Evolutionary conservation across 2,888 invertebrate genomes (phyloP).

Genomic region (Teinopalpus imperialis): DNA sequence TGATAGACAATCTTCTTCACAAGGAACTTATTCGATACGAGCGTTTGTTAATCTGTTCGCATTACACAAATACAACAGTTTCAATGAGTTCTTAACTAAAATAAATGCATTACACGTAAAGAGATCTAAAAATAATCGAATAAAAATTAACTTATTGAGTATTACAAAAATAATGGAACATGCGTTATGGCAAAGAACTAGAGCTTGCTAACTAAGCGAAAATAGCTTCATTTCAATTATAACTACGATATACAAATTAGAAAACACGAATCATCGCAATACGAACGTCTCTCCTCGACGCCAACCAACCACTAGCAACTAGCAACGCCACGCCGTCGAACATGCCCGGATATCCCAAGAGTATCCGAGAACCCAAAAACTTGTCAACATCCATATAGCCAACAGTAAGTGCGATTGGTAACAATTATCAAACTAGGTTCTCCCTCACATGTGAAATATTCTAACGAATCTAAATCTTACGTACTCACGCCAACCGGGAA

Average conservation of each 20-base stretch:
- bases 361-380: slow-evolving; percentile 25
- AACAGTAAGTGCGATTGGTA: slow-evolving; percentile 77
- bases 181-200: slow-evolving; percentile 82
- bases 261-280: slow-evolving; percentile 31
- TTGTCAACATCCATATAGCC: slow-evolving; percentile 29
- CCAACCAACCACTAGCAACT: background rate
- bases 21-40: slow-evolving; percentile 61
- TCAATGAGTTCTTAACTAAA: slow-evolving; percentile 56
- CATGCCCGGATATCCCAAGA: slow-evolving; percentile 13
- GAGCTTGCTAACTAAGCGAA: slow-evolving; percentile 77
- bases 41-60: slow-evolving; percentile 46
- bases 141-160: slow-evolving; percentile 77
- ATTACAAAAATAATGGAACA: slow-evolving; percentile 81
- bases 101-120: slow-evolving; percentile 81
- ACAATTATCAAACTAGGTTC: slow-evolving; percentile 62
- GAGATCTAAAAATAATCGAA: slow-evolving; percentile 80
- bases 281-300: background rate
- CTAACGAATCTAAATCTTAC: slow-evolving; percentile 36
- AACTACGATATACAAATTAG: slow-evolving; percentile 59
- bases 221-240: slow-evolving; percentile 73
- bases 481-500: slow-evolving; percentile 57
- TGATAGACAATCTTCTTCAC: slow-evolving; percentile 48
- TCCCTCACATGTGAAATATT: slow-evolving; percentile 40
- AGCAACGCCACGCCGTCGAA: too few species aligned
- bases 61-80: slow-evolving; percentile 50